Percentiles rank a stretch among this genome's conserved stretches.
Evolutionary conservation across 2,113 vertebrate species (phyloP).

Genomic region (Dromiciops gliroides): DNA sequence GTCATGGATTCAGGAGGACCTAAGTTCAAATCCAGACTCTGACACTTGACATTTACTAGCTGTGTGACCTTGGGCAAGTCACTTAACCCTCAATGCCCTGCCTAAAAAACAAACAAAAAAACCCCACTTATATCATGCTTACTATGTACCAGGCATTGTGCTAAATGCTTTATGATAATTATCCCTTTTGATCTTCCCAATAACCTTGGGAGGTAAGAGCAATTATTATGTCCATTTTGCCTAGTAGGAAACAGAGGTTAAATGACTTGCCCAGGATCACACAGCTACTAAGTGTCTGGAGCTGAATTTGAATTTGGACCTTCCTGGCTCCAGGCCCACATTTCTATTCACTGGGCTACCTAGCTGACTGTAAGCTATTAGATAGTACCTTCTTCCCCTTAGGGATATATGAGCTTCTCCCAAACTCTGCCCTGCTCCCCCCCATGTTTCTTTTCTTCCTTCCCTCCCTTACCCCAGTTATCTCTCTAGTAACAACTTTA

Average conservation of each 20-base stretch:
- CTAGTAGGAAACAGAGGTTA: background rate
- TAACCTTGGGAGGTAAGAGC: background rate
- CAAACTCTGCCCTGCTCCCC: background rate
- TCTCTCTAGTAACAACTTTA: background rate
- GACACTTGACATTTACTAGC: too few relatives aligned
- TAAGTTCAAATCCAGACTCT: too few relatives aligned
- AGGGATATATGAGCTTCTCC: rapidly evolving
- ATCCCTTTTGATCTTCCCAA: background rate
- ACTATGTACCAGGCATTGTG: background rate
- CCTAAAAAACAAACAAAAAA: too few relatives aligned
- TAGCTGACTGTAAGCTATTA: background rate
- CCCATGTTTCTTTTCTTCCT: background rate
- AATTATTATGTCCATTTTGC: background rate
- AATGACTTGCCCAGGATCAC: background rate
- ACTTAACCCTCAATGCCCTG: too few relatives aligned
- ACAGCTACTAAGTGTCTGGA: background rate
- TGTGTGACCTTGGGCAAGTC: too few relatives aligned
- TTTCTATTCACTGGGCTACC: background rate
- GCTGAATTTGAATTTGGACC: background rate
- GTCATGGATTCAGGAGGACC: too few relatives aligned
- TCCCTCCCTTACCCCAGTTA: background rate
- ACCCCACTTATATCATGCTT: background rate
- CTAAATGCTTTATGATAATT: background rate
- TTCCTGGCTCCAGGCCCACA: background rate
- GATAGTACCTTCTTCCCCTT: too few relatives aligned